Evolutionary conservation across 1,140 invertebrate species (phyloP), one percentile per base, ranked within the genome.

Genomic region (Mycetomoellerius zeteki): DNA sequence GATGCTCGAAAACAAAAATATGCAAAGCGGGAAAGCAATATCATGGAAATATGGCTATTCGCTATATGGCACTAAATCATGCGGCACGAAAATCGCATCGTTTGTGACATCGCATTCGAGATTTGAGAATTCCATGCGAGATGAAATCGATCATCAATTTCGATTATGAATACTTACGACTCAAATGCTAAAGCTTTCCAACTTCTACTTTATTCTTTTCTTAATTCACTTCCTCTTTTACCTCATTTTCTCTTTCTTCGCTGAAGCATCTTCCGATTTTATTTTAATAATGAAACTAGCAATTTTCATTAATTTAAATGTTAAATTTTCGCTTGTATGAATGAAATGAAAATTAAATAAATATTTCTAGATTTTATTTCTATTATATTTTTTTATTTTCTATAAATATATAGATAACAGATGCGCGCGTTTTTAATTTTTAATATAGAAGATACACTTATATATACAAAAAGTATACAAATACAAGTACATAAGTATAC

Each of bases 1-100:
- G 56, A 60, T 8, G 69, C 54, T 84, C 12, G 24, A 33, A 84
- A 60, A 84, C 54, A 75, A 75, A 69, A 75, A 84, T 73, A 73
- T 60, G 27, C 24, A 73, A 64, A 72, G 3, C 65, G 33, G 21
- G 21, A 82, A 47, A 27, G 67, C 54, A 73, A 52, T 60, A 69
- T 73, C 69, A 60, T 73, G 69, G 14, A 84, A 75, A 84, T 75
- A 69, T 69, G 65, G 27, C 24, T 65, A 64, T 78, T 37, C n/a
- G 50, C 50, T 71, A 21, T 27, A 43, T 73, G 69, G 33, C 12
- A 27, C 33, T 60, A 33, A 3, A 75, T 84, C 47, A 16, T 60
- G 24, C 2, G 21, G 67, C n/a, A 24, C 47, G 64, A 81, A 81
- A 84, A 84, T 73, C 54, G 24, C 27, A 19, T 50, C 33, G 30